Conservation (phyloP, 2,113 vertebrate species). For the Solea senegalensis region DNA sequence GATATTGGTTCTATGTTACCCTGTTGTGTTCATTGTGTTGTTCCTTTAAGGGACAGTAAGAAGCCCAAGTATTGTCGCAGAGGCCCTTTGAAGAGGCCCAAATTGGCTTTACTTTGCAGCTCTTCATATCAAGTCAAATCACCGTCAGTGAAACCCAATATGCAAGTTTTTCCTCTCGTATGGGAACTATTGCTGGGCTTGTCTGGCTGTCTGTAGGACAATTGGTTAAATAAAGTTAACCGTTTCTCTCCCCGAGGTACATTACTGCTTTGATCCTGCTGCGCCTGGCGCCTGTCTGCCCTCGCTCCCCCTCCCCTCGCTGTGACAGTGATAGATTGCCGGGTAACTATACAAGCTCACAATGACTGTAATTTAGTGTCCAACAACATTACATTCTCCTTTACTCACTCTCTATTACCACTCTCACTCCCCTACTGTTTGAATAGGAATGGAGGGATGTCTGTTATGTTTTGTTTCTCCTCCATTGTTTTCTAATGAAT, state of each 20-base stretch:
- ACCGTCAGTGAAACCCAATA: slow-evolving; percentile 63
- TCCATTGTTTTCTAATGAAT: slow-evolving; percentile 69
- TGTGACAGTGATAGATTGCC: slow-evolving; percentile 75
- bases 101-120: slow-evolving; percentile 62
- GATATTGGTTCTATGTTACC: slow-evolving; percentile 58
- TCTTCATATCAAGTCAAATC: slow-evolving; percentile 66
- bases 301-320: slow-evolving; percentile 53
- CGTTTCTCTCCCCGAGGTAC: slow-evolving; percentile 74
- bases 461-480: slow-evolving; percentile 57
- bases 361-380: slow-evolving; percentile 75
- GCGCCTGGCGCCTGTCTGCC: slow-evolving; percentile 80
- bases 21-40: slow-evolving; percentile 59
- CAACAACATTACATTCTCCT: slow-evolving; percentile 68
- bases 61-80: slow-evolving; percentile 46
- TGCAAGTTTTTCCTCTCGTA: slow-evolving; percentile 42
- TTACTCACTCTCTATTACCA: slow-evolving; percentile 63
- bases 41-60: slow-evolving; percentile 52
- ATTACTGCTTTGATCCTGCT: slow-evolving; percentile 77
- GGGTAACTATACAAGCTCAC: slow-evolving; percentile 72
- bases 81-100: slow-evolving; percentile 55
- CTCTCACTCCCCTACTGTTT: slow-evolving; percentile 53
- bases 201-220: slow-evolving; percentile 65
- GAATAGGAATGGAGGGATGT: slow-evolving; percentile 47
- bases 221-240: slow-evolving; percentile 76
- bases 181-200: slow-evolving; percentile 52